Base-by-base conservation (phyloP, 2,797 vertebrate species). In the Dermochelys coriacea region DNA sequence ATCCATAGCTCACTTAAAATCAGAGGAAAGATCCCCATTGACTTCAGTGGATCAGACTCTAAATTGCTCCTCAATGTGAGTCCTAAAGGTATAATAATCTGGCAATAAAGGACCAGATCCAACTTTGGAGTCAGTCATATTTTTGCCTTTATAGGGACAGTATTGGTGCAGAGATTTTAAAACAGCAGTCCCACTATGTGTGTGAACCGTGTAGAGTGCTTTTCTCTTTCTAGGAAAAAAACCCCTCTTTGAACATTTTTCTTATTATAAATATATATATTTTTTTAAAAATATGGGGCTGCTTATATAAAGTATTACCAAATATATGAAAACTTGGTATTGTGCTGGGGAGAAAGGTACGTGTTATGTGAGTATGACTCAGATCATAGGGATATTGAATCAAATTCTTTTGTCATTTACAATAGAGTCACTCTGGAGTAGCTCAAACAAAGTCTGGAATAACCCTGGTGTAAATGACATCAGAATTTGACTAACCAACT, bases 301-400 rank as follows among this genome's bases (percentile, higher is more conserved):
- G 61, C 89, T 95, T 93, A 80, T 88, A 59, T 59, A 71, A 86
- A 91, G 84, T 80, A 27, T 37, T 12, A 25, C 34, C 41, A 37
- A 64, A 93, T 92, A 90, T 84, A 15, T 31, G 57, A 80, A 47
- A 77, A 41, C 68, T 93, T 37, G 50, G 31, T 54, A 9, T 85
- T 91, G 23, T 90, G 61, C 86, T 95, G 83, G 45, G 25, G 74
- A 57, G 55, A 80, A n/a, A 90, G 68, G 1, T 95, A 2, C 55
- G 29, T 85, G 78, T 19, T 77, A 81, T 51, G 47, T 77, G 27
- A 23, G 41, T 79, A 5, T 47, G 82, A 52, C 54, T 87, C 87
- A 92, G 88, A 41, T 93, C 86, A 94, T 90, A 90, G 88, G 81
- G 61, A 54, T 90, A 90, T n/a, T 87, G 88, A 91, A 51, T 54